These are phyloP conservation scores for Miniopterus natalensis DNA, from an alignment of 2,113 vertebrate species.

Conservation along the genomic window DNA sequence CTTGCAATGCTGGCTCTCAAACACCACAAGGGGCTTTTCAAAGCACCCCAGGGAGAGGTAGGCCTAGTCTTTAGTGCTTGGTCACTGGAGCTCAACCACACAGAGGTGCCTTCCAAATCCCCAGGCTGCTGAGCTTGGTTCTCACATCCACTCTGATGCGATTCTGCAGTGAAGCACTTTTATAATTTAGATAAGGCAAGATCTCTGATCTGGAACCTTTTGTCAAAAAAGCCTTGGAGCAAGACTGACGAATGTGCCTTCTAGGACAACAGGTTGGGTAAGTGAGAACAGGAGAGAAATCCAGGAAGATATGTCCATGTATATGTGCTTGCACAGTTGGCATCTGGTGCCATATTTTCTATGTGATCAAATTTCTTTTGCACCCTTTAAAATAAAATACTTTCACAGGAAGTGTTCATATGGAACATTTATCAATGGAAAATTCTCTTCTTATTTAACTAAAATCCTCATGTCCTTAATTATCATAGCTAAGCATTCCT, in stretches of 20 bases:
- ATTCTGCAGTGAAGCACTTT: neutral
- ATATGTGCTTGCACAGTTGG: neutral
- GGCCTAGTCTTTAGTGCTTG: neutral
- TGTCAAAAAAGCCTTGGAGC: neutral
- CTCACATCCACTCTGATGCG: neutral
- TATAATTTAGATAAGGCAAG: neutral
- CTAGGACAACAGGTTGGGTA: neutral
- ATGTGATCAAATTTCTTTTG: neutral
- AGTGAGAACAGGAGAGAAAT: neutral
- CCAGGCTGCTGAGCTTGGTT: neutral
- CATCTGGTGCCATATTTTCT: neutral
- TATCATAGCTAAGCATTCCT: neutral
- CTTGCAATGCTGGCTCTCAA: neutral
- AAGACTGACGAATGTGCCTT: neutral
- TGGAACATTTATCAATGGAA: neutral
- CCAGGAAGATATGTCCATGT: neutral
- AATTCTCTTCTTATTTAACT: neutral
- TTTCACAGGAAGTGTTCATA: neutral
- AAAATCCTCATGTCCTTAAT: neutral
- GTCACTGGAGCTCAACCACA: neutral
- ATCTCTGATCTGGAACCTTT: neutral
- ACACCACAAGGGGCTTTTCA: neutral
- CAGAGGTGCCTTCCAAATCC: neutral
- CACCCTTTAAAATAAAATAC: conserved; percentile 38
- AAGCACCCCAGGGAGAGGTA: neutral